phyloP scores from a whole-genome alignment of 1,140 invertebrate genomes.

The Zaprionus tsacasi region DNA sequence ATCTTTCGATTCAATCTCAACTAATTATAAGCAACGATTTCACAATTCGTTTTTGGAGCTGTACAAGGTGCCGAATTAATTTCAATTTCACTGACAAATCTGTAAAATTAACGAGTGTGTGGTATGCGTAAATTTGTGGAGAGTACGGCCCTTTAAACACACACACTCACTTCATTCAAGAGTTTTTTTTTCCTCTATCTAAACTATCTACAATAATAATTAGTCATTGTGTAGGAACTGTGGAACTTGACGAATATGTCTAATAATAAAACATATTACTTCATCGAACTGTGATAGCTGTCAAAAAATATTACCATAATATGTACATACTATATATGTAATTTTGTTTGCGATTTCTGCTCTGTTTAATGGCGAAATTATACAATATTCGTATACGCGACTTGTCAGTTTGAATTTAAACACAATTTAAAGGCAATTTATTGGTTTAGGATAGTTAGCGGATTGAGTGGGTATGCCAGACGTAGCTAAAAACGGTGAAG shows the following conservation, averaged over 20 bases:
- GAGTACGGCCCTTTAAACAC: too few relatives aligned
- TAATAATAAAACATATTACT: constrained; percentile 70
- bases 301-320: constrained; percentile 51
- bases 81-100: not conserved
- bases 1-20: constrained; percentile 44
- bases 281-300: constrained; percentile 45
- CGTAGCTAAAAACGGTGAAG: not conserved
- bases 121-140: not conserved
- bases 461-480: not conserved
- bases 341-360: constrained; percentile 19
- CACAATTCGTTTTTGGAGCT: not conserved
- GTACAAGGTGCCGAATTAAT: not conserved
- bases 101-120: not conserved
- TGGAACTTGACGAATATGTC: constrained; percentile 35
- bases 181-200: not conserved
- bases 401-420: constrained; percentile 19
- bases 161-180: not conserved
- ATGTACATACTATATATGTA: constrained; percentile 36
- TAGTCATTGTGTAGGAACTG: constrained; percentile 13
- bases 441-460: not conserved
- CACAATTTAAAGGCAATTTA: not conserved
- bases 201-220: constrained; percentile 20
- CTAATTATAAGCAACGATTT: constrained; percentile 7
- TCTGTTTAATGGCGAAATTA: constrained; percentile 45
- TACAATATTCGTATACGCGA: constrained; percentile 27